phyloP scores from a whole-genome alignment of 2,113 vertebrate species.

The Megaleporinus macrocephalus region DNA sequence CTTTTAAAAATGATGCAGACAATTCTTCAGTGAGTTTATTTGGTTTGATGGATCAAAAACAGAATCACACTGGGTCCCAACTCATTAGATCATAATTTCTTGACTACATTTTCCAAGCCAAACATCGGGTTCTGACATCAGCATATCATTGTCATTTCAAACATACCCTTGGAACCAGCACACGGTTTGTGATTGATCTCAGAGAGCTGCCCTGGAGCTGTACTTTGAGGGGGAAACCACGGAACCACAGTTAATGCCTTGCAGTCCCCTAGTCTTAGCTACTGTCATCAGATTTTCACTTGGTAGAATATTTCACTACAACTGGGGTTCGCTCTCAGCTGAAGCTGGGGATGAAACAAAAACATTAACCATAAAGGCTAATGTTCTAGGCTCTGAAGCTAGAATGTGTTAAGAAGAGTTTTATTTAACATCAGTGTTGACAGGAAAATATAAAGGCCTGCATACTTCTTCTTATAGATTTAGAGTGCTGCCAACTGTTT shows the following conservation, averaged over 20 bases:
- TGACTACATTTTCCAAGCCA: constrained; percentile 54
- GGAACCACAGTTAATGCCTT: constrained; percentile 79
- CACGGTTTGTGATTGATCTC: constrained; percentile 70
- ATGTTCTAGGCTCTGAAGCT: not conserved
- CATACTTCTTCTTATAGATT: not conserved
- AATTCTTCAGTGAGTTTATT: constrained; percentile 61
- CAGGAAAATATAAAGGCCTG: not conserved
- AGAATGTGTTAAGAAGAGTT: not conserved
- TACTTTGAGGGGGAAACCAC: constrained; percentile 78
- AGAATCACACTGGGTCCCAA: constrained; percentile 57
- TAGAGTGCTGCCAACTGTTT: not conserved
- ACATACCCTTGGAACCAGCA: constrained; percentile 65
- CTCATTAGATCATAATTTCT: constrained; percentile 67
- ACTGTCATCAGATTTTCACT: constrained; percentile 75
- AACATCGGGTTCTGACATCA: constrained; percentile 67
- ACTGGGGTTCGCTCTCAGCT: constrained; percentile 57
- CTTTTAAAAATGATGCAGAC: constrained; percentile 66
- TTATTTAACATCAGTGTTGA: not conserved
- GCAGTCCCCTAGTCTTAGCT: constrained; percentile 74
- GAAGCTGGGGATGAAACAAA: constrained; percentile 47
- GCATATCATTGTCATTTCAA: constrained; percentile 70
- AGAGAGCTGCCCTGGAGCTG: constrained; percentile 69
- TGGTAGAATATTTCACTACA: constrained; percentile 63
- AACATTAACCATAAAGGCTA: not conserved
- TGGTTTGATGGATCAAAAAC: constrained; percentile 60